Conservation (phyloP, 2,888 invertebrate species). For the Drosophila lacicola region DNA sequence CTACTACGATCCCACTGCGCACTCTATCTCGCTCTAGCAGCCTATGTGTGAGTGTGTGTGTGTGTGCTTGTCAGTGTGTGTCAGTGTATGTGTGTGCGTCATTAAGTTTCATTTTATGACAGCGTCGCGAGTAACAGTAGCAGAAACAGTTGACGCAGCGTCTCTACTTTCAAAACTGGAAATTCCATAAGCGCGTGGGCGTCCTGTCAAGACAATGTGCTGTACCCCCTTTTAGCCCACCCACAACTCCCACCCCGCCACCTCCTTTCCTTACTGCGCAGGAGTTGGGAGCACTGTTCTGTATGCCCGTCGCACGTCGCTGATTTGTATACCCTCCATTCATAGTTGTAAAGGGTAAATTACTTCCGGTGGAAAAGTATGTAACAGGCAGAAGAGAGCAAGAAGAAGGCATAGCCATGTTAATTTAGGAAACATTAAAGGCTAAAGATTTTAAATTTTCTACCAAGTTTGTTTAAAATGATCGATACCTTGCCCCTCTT, state of each 20-base stretch:
- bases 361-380: too few species aligned
- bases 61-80: not conserved
- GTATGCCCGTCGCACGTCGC: constrained; percentile 78
- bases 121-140: constrained; percentile 58
- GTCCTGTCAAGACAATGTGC: constrained; percentile 52
- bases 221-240: not conserved
- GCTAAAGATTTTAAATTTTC: too few species aligned
- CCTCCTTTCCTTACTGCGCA: not conserved
- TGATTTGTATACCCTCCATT: constrained; percentile 48
- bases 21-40: constrained; percentile 8
- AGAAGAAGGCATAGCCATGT: too few species aligned
- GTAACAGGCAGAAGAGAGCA: too few species aligned
- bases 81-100: constrained; percentile 44
- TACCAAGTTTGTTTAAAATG: too few species aligned
- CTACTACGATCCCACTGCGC: constrained; percentile 51
- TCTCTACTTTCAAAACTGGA: constrained; percentile 74
- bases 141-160: constrained; percentile 79
- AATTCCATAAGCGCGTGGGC: constrained; percentile 62
- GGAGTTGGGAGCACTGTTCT: constrained; percentile 36
- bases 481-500: too few species aligned
- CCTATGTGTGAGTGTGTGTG: not conserved
- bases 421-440: too few species aligned
- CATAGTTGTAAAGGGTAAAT: too few species aligned
- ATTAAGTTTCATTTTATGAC: constrained; percentile 80
- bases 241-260: not conserved